Conservation (phyloP, 2,888 invertebrate species). For the Eucera pruinosa region DNA sequence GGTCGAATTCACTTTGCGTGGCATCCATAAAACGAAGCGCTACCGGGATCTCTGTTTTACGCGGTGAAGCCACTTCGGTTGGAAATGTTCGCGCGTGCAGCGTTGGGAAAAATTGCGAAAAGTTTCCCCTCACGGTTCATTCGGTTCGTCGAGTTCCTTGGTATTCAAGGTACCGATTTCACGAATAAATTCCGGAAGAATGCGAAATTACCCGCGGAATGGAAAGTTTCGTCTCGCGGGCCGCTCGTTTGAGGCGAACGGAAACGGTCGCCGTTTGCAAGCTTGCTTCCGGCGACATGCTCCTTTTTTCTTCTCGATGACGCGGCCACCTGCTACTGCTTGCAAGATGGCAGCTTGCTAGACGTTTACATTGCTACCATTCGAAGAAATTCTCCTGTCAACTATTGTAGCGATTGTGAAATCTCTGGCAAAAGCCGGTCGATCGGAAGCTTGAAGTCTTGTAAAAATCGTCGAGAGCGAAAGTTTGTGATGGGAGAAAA, state of each 20-base stretch:
- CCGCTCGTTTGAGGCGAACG: slow-evolving; percentile 1
- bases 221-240: slow-evolving; percentile 37
- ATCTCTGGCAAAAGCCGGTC: neutral
- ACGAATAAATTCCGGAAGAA: slow-evolving; percentile 50
- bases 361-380: slow-evolving; percentile 11
- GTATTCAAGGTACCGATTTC: slow-evolving; percentile 40
- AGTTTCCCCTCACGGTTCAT: slow-evolving; percentile 8
- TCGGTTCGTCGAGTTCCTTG: neutral
- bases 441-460: neutral
- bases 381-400: slow-evolving; percentile 20
- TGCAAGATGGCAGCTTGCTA: slow-evolving; percentile 39
- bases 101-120: slow-evolving; percentile 14
- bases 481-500: too few species aligned
- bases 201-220: slow-evolving; percentile 56
- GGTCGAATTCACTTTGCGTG: slow-evolving; percentile 5
- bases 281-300: slow-evolving; percentile 41
- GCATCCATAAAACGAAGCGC: slow-evolving; percentile 1
- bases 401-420: neutral
- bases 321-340: slow-evolving; percentile 56
- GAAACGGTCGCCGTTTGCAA: slow-evolving; percentile 45
- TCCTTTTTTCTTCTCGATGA: slow-evolving; percentile 38
- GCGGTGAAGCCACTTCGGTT: neutral
- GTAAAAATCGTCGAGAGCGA: neutral
- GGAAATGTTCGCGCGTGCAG: neutral
- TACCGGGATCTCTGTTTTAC: slow-evolving; percentile 12